A percentile compares a stretch with the other conserved stretches of the same genome.
These are phyloP conservation scores for Zaprionus ghesquierei DNA, from an alignment of 1,140 invertebrate genomes.

Conservation along the genomic window DNA sequence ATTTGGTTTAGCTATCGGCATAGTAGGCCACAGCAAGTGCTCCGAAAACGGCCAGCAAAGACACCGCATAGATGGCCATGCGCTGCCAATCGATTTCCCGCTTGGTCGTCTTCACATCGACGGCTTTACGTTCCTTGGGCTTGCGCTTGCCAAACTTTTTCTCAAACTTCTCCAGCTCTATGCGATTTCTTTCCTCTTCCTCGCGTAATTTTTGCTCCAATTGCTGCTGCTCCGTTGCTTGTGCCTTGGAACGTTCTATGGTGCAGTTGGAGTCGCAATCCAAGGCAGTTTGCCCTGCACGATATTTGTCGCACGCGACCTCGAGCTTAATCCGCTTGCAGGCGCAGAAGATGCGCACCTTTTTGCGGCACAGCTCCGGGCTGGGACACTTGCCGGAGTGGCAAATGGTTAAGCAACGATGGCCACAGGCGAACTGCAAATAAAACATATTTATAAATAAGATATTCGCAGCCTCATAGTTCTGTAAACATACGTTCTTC, in stretches of 20 bases:
- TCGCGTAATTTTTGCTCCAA: constrained; percentile 84
- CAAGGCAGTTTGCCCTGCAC: constrained; percentile 83
- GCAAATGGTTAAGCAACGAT: constrained; percentile 90
- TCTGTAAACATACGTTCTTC: constrained; percentile 86
- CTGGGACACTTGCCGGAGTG: constrained; percentile 90
- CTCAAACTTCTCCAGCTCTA: constrained; percentile 89
- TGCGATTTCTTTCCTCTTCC: constrained; percentile 87
- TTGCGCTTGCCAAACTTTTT: constrained; percentile 87
- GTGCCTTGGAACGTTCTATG: constrained; percentile 84
- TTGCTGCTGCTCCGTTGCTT: constrained; percentile 84
- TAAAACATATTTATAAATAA: background rate
- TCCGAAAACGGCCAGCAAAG: constrained; percentile 36
- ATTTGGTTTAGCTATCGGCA: constrained; percentile 55
- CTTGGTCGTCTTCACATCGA: constrained; percentile 48
- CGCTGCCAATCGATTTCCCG: constrained; percentile 59
- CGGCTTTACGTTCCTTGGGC: constrained; percentile 82
- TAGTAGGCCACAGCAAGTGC: constrained; percentile 70
- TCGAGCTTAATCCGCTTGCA: constrained; percentile 89
- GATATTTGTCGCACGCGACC: constrained; percentile 87
- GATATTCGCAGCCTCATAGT: background rate
- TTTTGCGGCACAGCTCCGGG: constrained; percentile 89
- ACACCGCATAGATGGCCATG: constrained; percentile 43
- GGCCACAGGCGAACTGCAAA: constrained; percentile 87
- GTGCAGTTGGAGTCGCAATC: constrained; percentile 87
- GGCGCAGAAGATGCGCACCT: constrained; percentile 89